Base-by-base conservation (phyloP, 2,113 vertebrate genomes). In the Mungos mungo region DNA sequence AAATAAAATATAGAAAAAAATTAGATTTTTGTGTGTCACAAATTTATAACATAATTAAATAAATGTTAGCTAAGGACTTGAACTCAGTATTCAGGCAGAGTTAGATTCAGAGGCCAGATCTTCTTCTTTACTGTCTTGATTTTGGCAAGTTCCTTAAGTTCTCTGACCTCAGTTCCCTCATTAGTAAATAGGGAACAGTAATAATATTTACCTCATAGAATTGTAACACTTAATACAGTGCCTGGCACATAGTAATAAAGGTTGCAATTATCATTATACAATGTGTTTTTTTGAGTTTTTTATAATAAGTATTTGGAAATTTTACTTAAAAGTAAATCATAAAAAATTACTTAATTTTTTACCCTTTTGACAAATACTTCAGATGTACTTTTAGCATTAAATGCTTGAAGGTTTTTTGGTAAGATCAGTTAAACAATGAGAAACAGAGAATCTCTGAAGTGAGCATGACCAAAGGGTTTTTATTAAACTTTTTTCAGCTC, bases 381-480 rank as follows among this genome's bases (percentile, higher is more conserved):
- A 95, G 50, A 71, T 91, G 35, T 77, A 77, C 93, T 96, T 96
- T 35, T 94, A 77, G 33, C 35, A 94, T 93, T 93, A 50, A 95
- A 74, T 95, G 27, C 54, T 89, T 89, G 4, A 83, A 96, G 23
- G 3, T 96, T 94, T 96, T 98, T 96, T 57, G 35, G 52, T 95
- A 89, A 72, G n/a, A 14, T 97, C 57, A n/a, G n/a, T 93, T 81
- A 97, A 94, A 15, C 66, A 72, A 2, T 94, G 54, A 76, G 82
- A 97, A 57, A 65, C 41, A 90, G 69, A 87, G 57, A 74, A 29
- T 94, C 19, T 96, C 41, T 45, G 76, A 94, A 29, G 35, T 95
- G 25, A 77, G 45, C 33, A 50, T 95, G 16, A 93, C 14, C 6
- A 27, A 79, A 95, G n/a, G 27, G 7, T 38, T 95, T 96, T 97